Conservation (phyloP, 1,140 invertebrate species). For the Charaxes varanes region DNA sequence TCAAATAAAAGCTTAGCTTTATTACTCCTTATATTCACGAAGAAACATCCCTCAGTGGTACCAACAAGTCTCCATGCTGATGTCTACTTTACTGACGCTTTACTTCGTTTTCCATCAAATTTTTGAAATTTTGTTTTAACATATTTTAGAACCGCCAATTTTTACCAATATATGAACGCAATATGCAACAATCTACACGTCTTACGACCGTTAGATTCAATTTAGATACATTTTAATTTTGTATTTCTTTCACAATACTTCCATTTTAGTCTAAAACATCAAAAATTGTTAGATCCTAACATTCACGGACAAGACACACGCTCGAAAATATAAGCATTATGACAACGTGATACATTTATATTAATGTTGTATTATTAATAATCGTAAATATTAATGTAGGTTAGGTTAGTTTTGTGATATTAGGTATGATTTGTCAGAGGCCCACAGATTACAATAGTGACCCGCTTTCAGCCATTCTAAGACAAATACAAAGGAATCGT, state of each 20-base stretch:
- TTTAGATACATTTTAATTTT: slow-evolving; percentile 45
- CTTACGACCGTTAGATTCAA: slow-evolving; percentile 27
- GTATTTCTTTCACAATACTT: slow-evolving; percentile 49
- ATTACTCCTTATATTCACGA: slow-evolving; percentile 75
- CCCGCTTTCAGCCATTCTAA: slow-evolving; percentile 58
- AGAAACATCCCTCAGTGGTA: slow-evolving; percentile 73
- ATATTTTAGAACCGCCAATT: slow-evolving; percentile 62
- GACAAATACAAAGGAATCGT: slow-evolving; percentile 69
- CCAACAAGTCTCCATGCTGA: slow-evolving; percentile 66
- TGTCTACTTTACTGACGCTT: slow-evolving; percentile 50
- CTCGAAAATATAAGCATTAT: slow-evolving; percentile 75
- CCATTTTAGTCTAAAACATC: slow-evolving; percentile 65
- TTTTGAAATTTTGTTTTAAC: slow-evolving; percentile 55
- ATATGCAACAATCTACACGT: slow-evolving; percentile 30
- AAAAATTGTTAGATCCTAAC: slow-evolving; percentile 70
- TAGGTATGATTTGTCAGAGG: slow-evolving; percentile 60
- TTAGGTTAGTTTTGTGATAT: slow-evolving; percentile 66
- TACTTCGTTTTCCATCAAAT: slow-evolving; percentile 52
- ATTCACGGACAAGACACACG: slow-evolving; percentile 75
- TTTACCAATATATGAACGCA: slow-evolving; percentile 45
- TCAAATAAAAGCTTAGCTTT: slow-evolving; percentile 77
- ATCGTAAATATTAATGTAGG: slow-evolving; percentile 73
- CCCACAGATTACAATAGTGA: slow-evolving; percentile 72
- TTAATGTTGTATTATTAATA: slow-evolving; percentile 68
- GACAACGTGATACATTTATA: slow-evolving; percentile 73